Conservation (phyloP, 2,888 invertebrate species). For the Drosophila prostipennis region DNA sequence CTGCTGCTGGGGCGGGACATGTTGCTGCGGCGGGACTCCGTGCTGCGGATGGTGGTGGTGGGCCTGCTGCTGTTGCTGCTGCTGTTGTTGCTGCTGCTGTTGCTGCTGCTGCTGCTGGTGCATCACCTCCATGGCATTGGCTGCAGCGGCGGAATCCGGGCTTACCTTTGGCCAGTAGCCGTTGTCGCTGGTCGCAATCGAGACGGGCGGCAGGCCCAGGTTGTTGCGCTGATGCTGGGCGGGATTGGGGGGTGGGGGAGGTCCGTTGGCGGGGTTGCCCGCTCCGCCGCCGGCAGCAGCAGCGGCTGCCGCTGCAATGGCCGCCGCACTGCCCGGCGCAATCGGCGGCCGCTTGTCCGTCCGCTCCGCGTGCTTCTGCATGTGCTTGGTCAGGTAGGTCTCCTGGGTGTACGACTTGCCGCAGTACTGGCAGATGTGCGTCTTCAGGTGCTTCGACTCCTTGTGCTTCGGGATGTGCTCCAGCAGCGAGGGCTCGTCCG, state of each 20-base stretch:
- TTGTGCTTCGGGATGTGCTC: slow-evolving; percentile 99
- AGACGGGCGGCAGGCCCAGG: slow-evolving; percentile 79
- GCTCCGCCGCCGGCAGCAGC: slow-evolving; percentile 42
- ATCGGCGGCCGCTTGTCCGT: slow-evolving; percentile 96
- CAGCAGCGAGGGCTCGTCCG: slow-evolving; percentile 97
- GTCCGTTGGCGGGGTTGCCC: slow-evolving; percentile 21
- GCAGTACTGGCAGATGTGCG: slow-evolving; percentile 99
- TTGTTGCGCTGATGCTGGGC: slow-evolving; percentile 76
- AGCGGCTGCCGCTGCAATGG: slow-evolving; percentile 67
- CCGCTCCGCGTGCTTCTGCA: slow-evolving; percentile 98
- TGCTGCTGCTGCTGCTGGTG: slow-evolving; percentile 87
- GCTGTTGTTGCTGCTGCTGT: slow-evolving; percentile 85
- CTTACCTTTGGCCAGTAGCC: slow-evolving; percentile 95
- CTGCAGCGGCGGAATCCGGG: slow-evolving; percentile 88
- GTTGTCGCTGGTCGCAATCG: slow-evolving; percentile 81
- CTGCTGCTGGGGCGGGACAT: slow-evolving; percentile 84
- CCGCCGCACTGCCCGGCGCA: slow-evolving; percentile 85
- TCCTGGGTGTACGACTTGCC: slow-evolving; percentile 99
- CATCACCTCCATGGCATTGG: slow-evolving; percentile 87
- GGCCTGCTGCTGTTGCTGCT: slow-evolving; percentile 86
- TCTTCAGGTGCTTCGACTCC: slow-evolving; percentile 99
- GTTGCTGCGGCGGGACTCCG: slow-evolving; percentile 85
- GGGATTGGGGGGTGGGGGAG: slow-evolving; percentile 38
- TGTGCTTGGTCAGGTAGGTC: slow-evolving; percentile 99
- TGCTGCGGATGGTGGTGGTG: slow-evolving; percentile 86